Evolutionary conservation across 1,140 invertebrate species (phyloP), one percentile per base, ranked within the genome.

Genomic region (Lepidotrigona ventralis): DNA sequence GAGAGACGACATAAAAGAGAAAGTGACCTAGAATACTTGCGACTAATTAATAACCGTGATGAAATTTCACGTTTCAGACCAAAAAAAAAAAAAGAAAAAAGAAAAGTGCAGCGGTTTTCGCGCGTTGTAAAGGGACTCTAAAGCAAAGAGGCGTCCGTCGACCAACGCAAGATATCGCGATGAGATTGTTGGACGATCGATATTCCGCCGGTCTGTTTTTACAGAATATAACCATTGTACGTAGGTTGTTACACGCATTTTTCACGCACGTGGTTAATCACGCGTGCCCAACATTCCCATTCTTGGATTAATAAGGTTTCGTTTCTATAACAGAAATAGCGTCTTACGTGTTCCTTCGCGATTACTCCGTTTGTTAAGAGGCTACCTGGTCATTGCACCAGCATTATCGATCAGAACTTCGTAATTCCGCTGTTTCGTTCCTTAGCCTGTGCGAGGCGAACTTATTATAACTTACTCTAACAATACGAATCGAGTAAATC

Each of bases 161-260:
- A 87, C 60, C 46, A 80, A 75, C 56, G 80, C 56, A 63, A 77
- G 79, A 88, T 88, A 85, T 86, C 79, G 56, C 87, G 86, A 88
- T 82, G 80, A 77, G 80, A 88, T 89, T 85, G 64, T 86, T 82
- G 85, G 66, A 64, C 79, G 87, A 88, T 88, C 87, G 83, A 88
- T 88, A 88, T 81, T 12, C 66, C n/a, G 21, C 46, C n/a, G 54
- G 33, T 58, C 80, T 70, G 66, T 29, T 71, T 46, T 83, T 54
- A 60, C 54, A 56, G 39, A 69, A 70, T 66, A 29, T 60, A 54
- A 58, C 39, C 73, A 79, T 73, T 26, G 60, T 60, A 54, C 70
- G 58, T 51, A 33, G 9, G 26, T 15, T 0, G 53, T 2, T 12
- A 2, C 33, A 8, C 11, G 29, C 26, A 54, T 29, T 15, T 64